These are phyloP conservation scores for Mormyrus lacerda DNA, from an alignment of 2,113 vertebrate species.

Conservation along the genomic window DNA sequence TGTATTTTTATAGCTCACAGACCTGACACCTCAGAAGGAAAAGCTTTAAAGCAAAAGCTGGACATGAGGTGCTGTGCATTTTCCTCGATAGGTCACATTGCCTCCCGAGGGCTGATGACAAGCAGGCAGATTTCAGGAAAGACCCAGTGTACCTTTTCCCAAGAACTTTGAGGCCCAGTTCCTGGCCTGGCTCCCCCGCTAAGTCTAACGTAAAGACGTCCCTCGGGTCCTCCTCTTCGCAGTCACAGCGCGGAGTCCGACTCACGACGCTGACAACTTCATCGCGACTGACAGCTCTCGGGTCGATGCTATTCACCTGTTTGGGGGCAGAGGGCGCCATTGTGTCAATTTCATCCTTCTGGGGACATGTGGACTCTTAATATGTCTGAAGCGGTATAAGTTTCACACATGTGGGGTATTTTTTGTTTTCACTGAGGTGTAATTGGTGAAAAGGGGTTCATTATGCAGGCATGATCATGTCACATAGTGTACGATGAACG, in stretches of 20 bases:
- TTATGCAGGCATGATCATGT: neutral
- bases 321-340: neutral
- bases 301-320: constrained; percentile 89
- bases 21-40: neutral
- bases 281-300: constrained; percentile 85
- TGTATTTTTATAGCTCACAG: neutral
- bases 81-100: neutral
- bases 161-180: constrained; percentile 80
- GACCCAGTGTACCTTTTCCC: constrained; percentile 74
- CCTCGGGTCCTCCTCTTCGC: constrained; percentile 83
- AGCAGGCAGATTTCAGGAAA: neutral
- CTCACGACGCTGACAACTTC: constrained; percentile 87
- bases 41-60: neutral
- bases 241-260: constrained; percentile 82
- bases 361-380: neutral
- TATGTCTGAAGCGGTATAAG: neutral
- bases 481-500: neutral
- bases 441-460: neutral
- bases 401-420: neutral
- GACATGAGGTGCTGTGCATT: neutral
- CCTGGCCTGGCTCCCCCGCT: constrained; percentile 71
- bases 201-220: constrained; percentile 80
- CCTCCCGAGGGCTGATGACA: neutral
- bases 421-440: neutral
- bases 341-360: neutral